Evolutionary conservation across 2,113 vertebrate genomes (phyloP).

Genomic region (Centropus bengalensis): DNA sequence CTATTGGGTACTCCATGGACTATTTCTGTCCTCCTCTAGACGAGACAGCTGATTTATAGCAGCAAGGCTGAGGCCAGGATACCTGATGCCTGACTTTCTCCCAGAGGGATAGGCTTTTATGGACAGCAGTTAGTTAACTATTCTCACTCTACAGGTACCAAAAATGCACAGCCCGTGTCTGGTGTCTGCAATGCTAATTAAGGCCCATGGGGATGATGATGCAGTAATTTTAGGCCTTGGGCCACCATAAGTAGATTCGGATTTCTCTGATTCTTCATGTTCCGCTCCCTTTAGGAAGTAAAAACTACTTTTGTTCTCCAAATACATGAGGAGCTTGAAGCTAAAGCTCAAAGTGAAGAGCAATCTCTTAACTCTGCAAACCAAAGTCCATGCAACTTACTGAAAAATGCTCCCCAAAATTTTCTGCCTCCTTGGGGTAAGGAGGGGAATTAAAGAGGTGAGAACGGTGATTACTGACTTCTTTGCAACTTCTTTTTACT

Average conservation of each 20-base stretch:
- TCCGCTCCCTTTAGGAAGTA: background rate
- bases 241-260: background rate
- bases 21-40: background rate
- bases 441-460: background rate
- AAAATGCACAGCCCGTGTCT: background rate
- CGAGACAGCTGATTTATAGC: background rate
- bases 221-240: background rate
- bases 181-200: fast-evolving
- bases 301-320: background rate
- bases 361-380: background rate
- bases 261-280: background rate
- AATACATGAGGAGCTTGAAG: background rate
- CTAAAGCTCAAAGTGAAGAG: background rate
- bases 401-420: background rate
- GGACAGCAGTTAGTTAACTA: background rate
- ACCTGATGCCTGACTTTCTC: background rate
- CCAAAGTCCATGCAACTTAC: background rate
- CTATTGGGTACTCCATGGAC: background rate
- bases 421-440: background rate
- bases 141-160: background rate
- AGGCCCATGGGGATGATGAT: background rate
- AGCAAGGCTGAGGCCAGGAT: background rate
- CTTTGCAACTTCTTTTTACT: background rate
- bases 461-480: background rate
- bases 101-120: background rate